Base-by-base conservation (phyloP, 2,797 vertebrate species). In the Crypturellus tataupa region DNA sequence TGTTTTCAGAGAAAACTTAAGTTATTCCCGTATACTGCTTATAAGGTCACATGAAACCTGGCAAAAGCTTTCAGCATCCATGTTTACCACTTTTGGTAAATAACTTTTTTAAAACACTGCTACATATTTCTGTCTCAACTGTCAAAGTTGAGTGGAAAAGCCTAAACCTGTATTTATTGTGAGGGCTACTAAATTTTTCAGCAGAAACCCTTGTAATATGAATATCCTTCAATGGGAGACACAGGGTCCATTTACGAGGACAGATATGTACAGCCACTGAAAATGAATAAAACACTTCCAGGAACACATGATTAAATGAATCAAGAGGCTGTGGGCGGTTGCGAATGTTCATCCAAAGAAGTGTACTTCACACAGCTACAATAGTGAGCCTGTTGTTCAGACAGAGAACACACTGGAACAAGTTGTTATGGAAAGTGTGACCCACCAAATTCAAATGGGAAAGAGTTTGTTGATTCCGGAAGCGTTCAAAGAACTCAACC, bases 231-330 rank as follows among this genome's bases (percentile, higher is more conserved):
- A 35, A 53, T 64, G 39, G 25, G 37, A 63, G 58, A 77, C 83
- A 91, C 63, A 55, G 80, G 64, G 37, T 68, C 47, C 68, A 71
- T 71, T 94, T 71, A 68, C 20, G 60, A 39, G 79, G 85, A 68
- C 29, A 87, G 82, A 62, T 35, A 80, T 0, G 10, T 76, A 39
- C 42, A 89, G 53, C 35, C 21, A 39, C 31, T 9, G 47, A 60
- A 51, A 77, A 72, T 25, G 8, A 80, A 21, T 67, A 81, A 64
- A 85, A 67, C 1, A 2, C 59, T 90, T 51, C 29, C n/a, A 87
- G 80, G 79, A 80, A 91, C 76, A 65, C 39, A 72, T 63, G 92
- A 87, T 58, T 68, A 69, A 84, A 77, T 91, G 80, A 92, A 85
- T 85, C 89, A 80, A 90, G 81, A 42, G 69, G 46, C 62, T 0